These are phyloP conservation scores for Apaloderma vittatum DNA, from an alignment of 2,113 vertebrate species.

Conservation along the genomic window DNA sequence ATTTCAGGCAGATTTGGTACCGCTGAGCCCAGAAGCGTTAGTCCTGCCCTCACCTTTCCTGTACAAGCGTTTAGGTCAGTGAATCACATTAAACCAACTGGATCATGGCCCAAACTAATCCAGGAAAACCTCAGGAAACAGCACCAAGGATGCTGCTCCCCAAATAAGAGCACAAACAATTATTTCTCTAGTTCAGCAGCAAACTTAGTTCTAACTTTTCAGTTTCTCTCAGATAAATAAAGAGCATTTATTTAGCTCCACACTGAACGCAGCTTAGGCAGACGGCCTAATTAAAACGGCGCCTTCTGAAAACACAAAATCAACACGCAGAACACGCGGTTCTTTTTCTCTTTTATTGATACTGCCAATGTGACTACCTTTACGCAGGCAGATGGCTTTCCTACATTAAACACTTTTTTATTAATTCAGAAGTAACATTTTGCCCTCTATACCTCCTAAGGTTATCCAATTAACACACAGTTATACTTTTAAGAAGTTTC, in stretches of 20 bases:
- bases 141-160: neutral
- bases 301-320: neutral
- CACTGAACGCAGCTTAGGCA: neutral
- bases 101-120: neutral
- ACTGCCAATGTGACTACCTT: slow-evolving; percentile 91
- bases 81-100: neutral
- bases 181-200: neutral
- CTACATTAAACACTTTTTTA: slow-evolving; percentile 72
- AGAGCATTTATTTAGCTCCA: neutral
- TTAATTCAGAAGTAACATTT: slow-evolving; percentile 79
- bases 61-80: neutral
- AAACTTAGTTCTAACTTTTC: neutral
- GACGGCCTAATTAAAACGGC: neutral
- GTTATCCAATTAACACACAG: slow-evolving; percentile 55
- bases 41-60: neutral
- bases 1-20: neutral
- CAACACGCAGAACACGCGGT: neutral
- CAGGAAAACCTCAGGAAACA: neutral
- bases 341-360: slow-evolving; percentile 90
- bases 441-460: slow-evolving; percentile 62
- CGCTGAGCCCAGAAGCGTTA: neutral
- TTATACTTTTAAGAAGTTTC: slow-evolving; percentile 20
- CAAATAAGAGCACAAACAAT: neutral
- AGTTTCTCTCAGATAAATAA: neutral
- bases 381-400: slow-evolving; percentile 86